Base-by-base conservation (phyloP, 2,888 invertebrate species). In the Ptilodon capucinus region DNA sequence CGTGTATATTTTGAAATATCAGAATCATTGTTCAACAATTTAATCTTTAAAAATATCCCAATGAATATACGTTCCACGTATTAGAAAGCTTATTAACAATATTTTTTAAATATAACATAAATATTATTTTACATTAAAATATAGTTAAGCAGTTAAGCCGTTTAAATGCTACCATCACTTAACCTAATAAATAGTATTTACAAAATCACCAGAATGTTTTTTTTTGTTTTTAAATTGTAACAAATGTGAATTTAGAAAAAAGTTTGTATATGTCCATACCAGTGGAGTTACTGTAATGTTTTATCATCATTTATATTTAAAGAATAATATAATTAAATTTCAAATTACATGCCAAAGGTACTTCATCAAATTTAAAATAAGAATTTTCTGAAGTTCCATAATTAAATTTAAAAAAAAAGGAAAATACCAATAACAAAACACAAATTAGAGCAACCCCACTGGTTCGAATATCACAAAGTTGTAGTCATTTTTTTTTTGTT, bases 141-240 rank as follows among this genome's bases (percentile, higher is more conserved):
- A 81, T 80, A 79, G 77, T 75, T 86, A 88, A 86, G 89, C 87
- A 81, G 74, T 82, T 83, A 88, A 83, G 86, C 83, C 72, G 71
- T 85, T 77, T 82, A 85, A 85, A 86, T 84, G 82, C 89, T 90
- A 89, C 73, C 77, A 73, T 86, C 76, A 81, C 85, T 88, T 83
- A 88, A 67, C 70, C 88, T 90, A 90, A 88, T 88, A 89, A 90
- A 89, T 90, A 89, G 83, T 91, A 91, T 91, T 79, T 90, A 91
- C 91, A 91, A 81, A 61, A 83, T 85, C 87, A 87, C 91, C 89
- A 89, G 88, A 91, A 89, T 81, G 81, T 78, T 73, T 64, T 61
- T 57, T 56, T 60, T 47, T 57, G 56, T 51, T n/a, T n/a, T n/a
- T 47, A 44, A 42, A 51, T 57, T 48, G 51, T 13, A 19, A 38